Base-by-base conservation (phyloP, 1,140 invertebrate species). In the Orius insidiosus region DNA sequence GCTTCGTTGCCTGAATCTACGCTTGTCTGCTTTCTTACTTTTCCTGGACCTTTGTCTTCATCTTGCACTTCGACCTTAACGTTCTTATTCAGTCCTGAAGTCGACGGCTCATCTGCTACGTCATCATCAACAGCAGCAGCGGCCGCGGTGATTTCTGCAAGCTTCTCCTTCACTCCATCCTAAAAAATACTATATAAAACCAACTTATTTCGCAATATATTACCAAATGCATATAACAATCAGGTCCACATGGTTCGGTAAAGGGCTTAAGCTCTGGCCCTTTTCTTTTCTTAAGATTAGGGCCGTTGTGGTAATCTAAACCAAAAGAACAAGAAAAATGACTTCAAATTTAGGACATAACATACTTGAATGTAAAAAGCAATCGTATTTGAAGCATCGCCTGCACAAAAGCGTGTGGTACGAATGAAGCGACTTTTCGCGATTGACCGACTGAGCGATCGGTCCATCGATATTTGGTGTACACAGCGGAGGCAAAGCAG, bases 331-430 rank as follows among this genome's bases (percentile, higher is more conserved):
- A 24, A 24, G 3, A 24, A 24, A 24, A 24, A 24, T 7, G n/a
- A n/a, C n/a, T n/a, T n/a, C n/a, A n/a, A n/a, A n/a, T n/a, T n/a
- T n/a, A n/a, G n/a, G n/a, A n/a, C n/a, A n/a, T n/a, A n/a, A 24
- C 24, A 24, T 24, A 24, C 24, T 69, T 85, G 85, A 80, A 67
- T 97, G 93, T 40, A 95, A 65, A 59, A 94, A 93, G 62, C 94
- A 98, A 65, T 98, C 94, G 63, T 97, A 98, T 75, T 95, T 96
- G 63, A 92, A 97, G 65, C 93, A 97, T 8, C 93, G n/a, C n/a
- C n/a, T 67, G 60, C 93, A 98, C 64, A 97, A 97, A 0, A 97
- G 68, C 0, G 90, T 92, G 58, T 94, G 88, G 62, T 94, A 97
- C 3, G 92, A 96, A 65, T 98, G 92, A 79, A 97, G 83, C 4